A percentile compares a stretch with the other conserved stretches of the same genome.
Conservation (phyloP, 1,140 invertebrate species). For the Brevipalpus yothersi region DNA sequence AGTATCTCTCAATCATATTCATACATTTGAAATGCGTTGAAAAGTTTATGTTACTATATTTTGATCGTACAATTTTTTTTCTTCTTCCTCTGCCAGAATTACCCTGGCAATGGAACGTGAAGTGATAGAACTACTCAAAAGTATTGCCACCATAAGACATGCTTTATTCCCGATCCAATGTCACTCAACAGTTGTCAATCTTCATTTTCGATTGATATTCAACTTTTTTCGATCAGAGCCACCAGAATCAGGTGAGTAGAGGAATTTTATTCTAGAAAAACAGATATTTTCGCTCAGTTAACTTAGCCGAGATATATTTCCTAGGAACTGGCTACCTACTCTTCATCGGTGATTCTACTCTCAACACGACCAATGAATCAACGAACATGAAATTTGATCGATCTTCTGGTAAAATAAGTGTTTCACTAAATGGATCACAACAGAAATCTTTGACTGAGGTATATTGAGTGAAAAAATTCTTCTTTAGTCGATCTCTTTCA, state of each 20-base stretch:
- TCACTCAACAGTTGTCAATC: not conserved
- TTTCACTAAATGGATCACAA: not conserved
- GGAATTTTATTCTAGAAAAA: not conserved
- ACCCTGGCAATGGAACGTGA: not conserved
- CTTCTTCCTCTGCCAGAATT: not conserved
- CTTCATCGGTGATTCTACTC: not conserved
- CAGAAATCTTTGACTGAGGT: not conserved
- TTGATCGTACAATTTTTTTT: not conserved
- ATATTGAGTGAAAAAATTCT: not conserved
- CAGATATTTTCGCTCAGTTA: not conserved
- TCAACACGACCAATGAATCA: not conserved
- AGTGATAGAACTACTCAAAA: not conserved
- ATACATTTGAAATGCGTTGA: too few relatives aligned
- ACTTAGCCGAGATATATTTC: not conserved
- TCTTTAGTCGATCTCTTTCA: not conserved
- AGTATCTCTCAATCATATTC: not conserved
- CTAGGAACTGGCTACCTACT: not conserved
- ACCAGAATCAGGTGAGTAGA: not conserved
- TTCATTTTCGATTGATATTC: not conserved
- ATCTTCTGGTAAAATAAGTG: not conserved
- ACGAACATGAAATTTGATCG: not conserved
- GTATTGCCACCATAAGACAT: not conserved
- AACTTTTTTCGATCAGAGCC: not conserved
- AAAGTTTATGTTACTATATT: too few relatives aligned
- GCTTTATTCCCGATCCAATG: slow-evolving; percentile 2